Percentiles rank a stretch among this genome's conserved stretches.
These are phyloP conservation scores for Alcedo quadribrachys DNA, from an alignment of 2,797 vertebrate species.

Conservation along the genomic window DNA sequence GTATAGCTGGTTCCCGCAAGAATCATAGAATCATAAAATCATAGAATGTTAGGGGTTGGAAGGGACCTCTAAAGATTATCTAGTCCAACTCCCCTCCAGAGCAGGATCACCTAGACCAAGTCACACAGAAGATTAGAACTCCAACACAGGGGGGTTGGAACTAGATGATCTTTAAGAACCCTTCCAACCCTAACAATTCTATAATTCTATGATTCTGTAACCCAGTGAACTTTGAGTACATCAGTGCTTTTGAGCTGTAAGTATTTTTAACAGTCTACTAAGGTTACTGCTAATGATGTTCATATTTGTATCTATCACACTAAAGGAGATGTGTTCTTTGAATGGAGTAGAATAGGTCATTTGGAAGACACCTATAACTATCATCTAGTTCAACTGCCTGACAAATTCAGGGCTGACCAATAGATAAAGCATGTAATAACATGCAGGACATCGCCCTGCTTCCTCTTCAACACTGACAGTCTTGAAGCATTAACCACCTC, in stretches of 20 bases:
- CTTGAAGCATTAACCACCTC: not conserved
- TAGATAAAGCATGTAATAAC: not conserved
- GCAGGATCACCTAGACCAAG: no score
- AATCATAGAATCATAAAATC: no score
- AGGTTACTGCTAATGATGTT: not conserved
- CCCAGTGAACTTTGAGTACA: not conserved
- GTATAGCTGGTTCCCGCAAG: not conserved
- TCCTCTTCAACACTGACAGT: not conserved
- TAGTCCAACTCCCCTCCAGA: no score
- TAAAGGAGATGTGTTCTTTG: not conserved
- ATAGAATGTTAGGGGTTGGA: no score
- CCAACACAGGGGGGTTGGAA: no score
- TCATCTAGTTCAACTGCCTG: not conserved
- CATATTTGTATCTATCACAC: not conserved
- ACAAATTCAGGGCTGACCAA: not conserved
- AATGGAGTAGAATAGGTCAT: not conserved
- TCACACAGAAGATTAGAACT: no score
- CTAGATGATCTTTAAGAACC: no score
- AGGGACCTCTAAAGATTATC: no score
- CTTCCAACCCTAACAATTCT: no score
- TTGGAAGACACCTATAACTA: not conserved
- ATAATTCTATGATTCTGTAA: no score
- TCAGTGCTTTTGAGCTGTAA: not conserved
- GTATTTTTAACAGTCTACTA: not conserved
- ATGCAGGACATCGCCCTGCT: not conserved